Evolutionary conservation across 2,113 vertebrate genomes (phyloP).

Genomic region (Pampusana beccarii): DNA sequence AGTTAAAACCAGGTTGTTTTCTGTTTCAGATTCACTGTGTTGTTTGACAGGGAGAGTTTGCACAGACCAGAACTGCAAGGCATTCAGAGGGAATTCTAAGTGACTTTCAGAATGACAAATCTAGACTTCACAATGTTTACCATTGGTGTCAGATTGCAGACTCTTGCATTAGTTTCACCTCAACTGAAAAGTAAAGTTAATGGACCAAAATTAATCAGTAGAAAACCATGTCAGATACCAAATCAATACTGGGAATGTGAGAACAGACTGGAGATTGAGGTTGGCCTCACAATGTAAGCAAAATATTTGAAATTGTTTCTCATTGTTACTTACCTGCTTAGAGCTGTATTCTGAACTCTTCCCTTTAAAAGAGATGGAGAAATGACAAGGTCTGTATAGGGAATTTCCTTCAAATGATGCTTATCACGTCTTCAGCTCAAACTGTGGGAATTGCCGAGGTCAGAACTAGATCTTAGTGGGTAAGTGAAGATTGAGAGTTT

Average conservation of each 20-base stretch:
- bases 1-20: background rate
- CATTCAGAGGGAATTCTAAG: background rate
- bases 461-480: background rate
- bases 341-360: background rate
- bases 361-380: background rate
- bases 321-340: background rate
- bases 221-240: background rate
- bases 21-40: background rate
- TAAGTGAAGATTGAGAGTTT: background rate
- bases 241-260: background rate
- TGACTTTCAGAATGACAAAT: background rate
- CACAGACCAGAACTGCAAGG: background rate
- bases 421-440: background rate
- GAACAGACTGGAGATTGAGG: background rate
- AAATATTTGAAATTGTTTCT: constrained; percentile 4
- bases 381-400: background rate
- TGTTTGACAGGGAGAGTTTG: background rate
- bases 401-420: background rate
- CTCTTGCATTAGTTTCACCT: background rate
- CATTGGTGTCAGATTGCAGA: background rate
- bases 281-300: background rate
- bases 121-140: background rate
- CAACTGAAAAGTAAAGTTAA: constrained; percentile 30
- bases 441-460: background rate
- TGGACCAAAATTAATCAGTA: background rate